Conservation (phyloP, 2,113 vertebrate genomes). For the Pterocles burchelli region DNA sequence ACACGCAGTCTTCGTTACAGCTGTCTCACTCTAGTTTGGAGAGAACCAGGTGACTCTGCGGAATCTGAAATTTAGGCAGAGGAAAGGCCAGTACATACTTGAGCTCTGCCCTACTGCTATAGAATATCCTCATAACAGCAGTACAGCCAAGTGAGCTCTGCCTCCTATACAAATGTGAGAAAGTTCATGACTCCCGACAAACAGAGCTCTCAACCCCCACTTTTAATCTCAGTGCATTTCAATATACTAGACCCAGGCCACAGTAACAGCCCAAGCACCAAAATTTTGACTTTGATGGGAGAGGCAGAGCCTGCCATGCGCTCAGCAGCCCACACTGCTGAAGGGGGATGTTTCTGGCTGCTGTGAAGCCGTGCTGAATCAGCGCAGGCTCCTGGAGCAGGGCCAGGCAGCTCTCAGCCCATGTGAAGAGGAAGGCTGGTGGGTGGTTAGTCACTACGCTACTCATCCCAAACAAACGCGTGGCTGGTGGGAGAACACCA, state of each 20-base stretch:
- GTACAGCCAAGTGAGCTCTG: background rate
- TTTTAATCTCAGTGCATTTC: background rate
- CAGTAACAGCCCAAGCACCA: background rate
- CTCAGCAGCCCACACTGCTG: background rate
- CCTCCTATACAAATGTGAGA: background rate
- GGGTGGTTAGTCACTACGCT: background rate
- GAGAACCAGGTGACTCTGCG: background rate
- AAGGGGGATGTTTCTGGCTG: background rate
- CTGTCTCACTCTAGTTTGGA: background rate
- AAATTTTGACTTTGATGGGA: background rate
- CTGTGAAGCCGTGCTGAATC: slow-evolving; percentile 43
- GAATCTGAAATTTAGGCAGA: background rate
- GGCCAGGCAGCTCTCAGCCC: slow-evolving; percentile 4
- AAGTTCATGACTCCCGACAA: background rate
- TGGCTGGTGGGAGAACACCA: slow-evolving; percentile 22
- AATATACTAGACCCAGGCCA: background rate
- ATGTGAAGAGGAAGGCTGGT: background rate
- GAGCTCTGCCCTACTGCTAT: background rate
- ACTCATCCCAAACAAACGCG: slow-evolving; percentile 27
- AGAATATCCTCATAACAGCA: background rate
- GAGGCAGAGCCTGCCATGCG: background rate
- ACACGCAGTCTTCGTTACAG: background rate
- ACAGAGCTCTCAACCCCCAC: background rate
- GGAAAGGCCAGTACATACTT: background rate
- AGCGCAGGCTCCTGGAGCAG: background rate